A percentile compares a stretch with the other conserved stretches of the same genome.
phyloP scores from a whole-genome alignment of 1,140 invertebrate genomes.

The Heliothis subflexa region DNA sequence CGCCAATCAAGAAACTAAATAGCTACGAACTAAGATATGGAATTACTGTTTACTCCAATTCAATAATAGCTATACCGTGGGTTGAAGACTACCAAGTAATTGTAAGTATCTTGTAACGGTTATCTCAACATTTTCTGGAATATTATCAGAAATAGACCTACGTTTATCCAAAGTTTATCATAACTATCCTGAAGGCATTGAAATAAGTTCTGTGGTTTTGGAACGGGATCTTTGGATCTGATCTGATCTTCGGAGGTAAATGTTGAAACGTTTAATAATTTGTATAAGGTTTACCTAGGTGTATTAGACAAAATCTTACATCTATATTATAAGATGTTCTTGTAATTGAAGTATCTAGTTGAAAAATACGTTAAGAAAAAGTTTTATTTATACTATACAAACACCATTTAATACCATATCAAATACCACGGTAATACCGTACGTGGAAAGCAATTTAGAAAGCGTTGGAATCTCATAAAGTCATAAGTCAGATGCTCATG shows the following conservation, averaged over 20 bases:
- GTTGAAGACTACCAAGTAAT: neutral
- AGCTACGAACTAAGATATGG: neutral
- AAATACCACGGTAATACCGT: constrained; percentile 45
- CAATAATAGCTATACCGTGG: neutral
- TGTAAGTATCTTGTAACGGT: no score
- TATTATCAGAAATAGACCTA: no score
- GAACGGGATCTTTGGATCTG: no score
- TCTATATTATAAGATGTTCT: no score
- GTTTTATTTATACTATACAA: neutral
- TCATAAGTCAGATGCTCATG: constrained; percentile 75
- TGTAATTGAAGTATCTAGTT: neutral
- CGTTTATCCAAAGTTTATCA: no score
- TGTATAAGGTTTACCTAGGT: no score
- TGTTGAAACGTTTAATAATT: no score
- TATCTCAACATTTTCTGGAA: no score
- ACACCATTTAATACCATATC: constrained; percentile 28
- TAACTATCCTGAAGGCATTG: no score
- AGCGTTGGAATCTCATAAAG: constrained; percentile 70
- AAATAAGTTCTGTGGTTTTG: no score
- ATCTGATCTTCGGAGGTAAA: no score
- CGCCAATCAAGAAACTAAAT: constrained; percentile 5
- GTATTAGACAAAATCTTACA: no score
- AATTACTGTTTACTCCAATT: neutral
- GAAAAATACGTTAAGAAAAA: neutral
- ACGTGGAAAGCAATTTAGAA: constrained; percentile 72